These are phyloP conservation scores for Pseudomyrmex cubaensis DNA, from an alignment of 1,140 invertebrate species.

Conservation along the genomic window DNA sequence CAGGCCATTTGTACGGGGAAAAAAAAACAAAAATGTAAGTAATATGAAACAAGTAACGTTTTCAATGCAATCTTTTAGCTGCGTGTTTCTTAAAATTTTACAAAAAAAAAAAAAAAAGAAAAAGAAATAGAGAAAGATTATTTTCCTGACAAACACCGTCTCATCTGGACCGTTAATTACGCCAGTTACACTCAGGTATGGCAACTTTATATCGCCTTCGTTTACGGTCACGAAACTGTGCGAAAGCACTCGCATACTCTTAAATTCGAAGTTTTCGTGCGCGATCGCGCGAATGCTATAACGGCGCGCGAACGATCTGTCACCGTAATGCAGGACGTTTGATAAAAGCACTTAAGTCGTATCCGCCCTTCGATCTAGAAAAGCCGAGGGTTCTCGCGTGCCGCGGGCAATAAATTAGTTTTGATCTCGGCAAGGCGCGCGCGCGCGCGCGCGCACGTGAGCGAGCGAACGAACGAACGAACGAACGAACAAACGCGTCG, in stretches of 20 bases:
- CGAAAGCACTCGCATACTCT: background rate
- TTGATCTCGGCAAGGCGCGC: conserved; percentile 58
- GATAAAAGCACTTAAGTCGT: conserved; percentile 73
- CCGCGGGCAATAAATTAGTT: conserved; percentile 65
- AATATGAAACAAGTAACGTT: too few relatives aligned
- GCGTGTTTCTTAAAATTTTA: background rate
- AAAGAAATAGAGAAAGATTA: background rate
- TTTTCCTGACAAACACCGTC: background rate
- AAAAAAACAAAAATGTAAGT: too few relatives aligned
- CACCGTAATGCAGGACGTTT: conserved; percentile 56
- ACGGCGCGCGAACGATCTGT: conserved; percentile 57
- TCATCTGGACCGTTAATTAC: background rate
- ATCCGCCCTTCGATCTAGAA: conserved; percentile 71
- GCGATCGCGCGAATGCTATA: conserved; percentile 24
- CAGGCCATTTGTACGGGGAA: too few relatives aligned
- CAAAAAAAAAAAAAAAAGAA: background rate
- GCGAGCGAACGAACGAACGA: too few relatives aligned
- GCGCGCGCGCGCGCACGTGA: conserved; percentile 1
- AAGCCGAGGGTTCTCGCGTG: conserved; percentile 62
- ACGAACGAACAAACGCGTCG: background rate
- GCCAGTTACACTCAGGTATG: background rate
- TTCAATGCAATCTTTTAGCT: background rate
- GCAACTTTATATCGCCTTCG: background rate
- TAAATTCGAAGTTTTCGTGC: conserved; percentile 27
- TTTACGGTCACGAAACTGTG: background rate